phyloP scores from a whole-genome alignment of 1,140 invertebrate species.

The Vollenhovia emeryi region DNA sequence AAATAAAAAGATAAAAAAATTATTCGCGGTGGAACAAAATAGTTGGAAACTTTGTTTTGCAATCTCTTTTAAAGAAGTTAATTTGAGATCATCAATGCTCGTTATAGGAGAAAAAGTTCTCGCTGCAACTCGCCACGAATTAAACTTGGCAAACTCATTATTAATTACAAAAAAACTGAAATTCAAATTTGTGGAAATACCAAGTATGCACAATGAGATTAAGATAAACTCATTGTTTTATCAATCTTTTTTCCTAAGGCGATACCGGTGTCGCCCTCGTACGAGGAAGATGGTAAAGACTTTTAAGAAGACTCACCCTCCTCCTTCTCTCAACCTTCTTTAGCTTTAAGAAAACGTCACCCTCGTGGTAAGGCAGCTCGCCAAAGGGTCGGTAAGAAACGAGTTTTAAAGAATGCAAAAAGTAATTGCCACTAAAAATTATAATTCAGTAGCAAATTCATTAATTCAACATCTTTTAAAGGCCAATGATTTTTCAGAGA shows the following conservation, averaged over 20 bases:
- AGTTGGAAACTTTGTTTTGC: not conserved
- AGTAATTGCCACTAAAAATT: not conserved
- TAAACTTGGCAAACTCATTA: not conserved
- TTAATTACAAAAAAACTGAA: not conserved
- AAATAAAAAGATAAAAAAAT: not conserved
- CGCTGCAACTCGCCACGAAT: not conserved
- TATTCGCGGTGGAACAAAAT: not conserved
- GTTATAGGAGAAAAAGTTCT: not conserved
- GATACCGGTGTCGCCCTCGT: slow-evolving; percentile 83
- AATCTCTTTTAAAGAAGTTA: not conserved
- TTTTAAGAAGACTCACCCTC: slow-evolving; percentile 83
- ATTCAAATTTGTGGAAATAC: not conserved
- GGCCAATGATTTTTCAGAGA: not conserved
- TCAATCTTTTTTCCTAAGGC: slow-evolving; percentile 67
- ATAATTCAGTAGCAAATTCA: not conserved
- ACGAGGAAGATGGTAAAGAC: slow-evolving; percentile 79
- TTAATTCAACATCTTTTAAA: not conserved
- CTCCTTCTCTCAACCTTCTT: slow-evolving; percentile 80
- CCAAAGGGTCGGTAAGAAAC: slow-evolving; percentile 78
- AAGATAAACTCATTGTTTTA: slow-evolving; percentile 47
- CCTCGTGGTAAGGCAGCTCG: slow-evolving; percentile 82
- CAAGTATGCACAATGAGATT: not conserved
- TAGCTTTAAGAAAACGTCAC: slow-evolving; percentile 80
- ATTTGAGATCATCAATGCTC: not conserved
- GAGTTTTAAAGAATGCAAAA: not conserved